Percentiles rank a stretch among this genome's conserved stretches.
Evolutionary conservation across 2,888 invertebrate species (phyloP).

Genomic region (Cistogaster globosa): DNA sequence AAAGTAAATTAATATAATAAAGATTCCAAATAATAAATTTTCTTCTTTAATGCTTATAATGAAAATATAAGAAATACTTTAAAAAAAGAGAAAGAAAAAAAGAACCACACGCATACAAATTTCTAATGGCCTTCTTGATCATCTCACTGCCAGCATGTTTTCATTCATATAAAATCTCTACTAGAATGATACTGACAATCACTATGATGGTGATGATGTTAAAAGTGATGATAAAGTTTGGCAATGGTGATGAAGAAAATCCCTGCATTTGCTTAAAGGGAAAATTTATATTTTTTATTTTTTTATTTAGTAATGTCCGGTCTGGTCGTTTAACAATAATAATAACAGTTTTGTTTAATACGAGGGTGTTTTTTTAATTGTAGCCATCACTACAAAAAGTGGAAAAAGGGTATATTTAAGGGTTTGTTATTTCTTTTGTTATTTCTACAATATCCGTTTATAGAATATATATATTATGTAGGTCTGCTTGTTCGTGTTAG

Average conservation of each 20-base stretch:
- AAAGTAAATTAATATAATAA: no score
- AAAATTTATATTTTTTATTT: constrained; percentile 73
- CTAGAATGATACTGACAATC: constrained; percentile 40
- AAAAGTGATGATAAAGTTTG: constrained; percentile 22
- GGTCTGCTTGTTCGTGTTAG: no score
- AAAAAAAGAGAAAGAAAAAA: constrained; percentile 61
- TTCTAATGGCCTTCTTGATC: constrained; percentile 67
- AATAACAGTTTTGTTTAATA: constrained; percentile 1
- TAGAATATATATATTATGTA: no score
- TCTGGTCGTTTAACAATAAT: constrained; percentile 59
- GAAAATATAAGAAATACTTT: constrained; percentile 67
- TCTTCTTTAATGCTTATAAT: constrained; percentile 74
- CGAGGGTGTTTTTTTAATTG: constrained; percentile 40
- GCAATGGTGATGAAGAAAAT: constrained; percentile 57
- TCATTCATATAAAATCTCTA: constrained; percentile 36
- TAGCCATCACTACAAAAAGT: no score
- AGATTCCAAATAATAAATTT: no score
- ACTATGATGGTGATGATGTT: constrained; percentile 14
- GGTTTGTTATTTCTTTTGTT: no score
- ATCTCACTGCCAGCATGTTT: constrained; percentile 43
- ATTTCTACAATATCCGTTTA: no score
- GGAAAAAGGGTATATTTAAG: no score
- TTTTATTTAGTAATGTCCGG: constrained; percentile 80
- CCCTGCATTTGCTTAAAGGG: constrained; percentile 66
- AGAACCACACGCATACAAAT: constrained; percentile 67